Evolutionary conservation across 2,888 invertebrate species (phyloP).

Genomic region (Cosmia trapezina): DNA sequence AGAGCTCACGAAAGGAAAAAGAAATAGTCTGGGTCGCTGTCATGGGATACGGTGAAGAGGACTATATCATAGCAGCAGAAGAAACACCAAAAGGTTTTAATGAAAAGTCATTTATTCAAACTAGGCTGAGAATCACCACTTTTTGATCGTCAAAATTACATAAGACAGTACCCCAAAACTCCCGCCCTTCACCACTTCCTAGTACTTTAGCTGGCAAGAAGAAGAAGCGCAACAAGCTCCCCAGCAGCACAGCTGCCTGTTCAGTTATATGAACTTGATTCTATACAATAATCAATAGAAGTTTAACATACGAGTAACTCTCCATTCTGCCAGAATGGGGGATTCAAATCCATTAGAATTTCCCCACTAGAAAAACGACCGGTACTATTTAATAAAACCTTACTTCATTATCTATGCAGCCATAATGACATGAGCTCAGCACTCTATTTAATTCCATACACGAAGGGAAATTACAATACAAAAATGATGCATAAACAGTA

Average conservation of each 20-base stretch:
- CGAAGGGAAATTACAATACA: slow-evolving; percentile 32
- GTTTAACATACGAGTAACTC: not conserved
- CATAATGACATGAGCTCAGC: slow-evolving; percentile 21
- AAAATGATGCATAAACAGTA: slow-evolving; percentile 16
- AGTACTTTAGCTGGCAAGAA: not conserved
- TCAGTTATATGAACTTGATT: not conserved
- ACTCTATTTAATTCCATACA: slow-evolving; percentile 32
- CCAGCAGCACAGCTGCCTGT: not conserved
- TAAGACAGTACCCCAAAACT: not conserved
- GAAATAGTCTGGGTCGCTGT: no score
- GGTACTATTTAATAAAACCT: not conserved
- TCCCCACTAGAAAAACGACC: not conserved
- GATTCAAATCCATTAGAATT: not conserved
- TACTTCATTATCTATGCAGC: slow-evolving; percentile 31
- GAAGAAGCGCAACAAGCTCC: not conserved
- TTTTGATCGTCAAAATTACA: not conserved
- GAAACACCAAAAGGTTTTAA: not conserved
- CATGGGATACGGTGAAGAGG: no score
- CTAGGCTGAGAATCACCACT: not conserved
- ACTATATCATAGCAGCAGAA: no score
- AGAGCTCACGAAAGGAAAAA: no score
- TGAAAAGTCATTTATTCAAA: not conserved
- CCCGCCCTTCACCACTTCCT: not conserved
- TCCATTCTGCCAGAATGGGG: no score
- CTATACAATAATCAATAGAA: not conserved